A percentile compares a stretch with the other conserved stretches of the same genome.
These are phyloP conservation scores for Phragmatobia fuliginosa DNA, from an alignment of 2,888 invertebrate species.

Conservation along the genomic window DNA sequence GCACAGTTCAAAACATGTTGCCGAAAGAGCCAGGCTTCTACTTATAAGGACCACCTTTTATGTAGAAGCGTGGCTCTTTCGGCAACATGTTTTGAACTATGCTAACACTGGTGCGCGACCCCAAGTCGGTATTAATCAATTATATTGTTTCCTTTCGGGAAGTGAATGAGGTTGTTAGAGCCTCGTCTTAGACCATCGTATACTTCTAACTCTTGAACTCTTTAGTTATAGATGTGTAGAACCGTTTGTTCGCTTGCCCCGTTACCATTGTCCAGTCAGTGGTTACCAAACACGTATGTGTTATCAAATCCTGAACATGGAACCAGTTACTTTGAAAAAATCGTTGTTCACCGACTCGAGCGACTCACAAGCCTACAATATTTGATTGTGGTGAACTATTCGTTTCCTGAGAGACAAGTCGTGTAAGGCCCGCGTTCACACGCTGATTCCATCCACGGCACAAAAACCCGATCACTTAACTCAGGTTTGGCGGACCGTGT, in stretches of 20 bases:
- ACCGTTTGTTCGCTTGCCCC: too few relatives aligned
- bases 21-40: not conserved
- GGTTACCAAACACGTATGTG: too few relatives aligned
- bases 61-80: too few relatives aligned
- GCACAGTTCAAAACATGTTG: not conserved
- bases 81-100: too few relatives aligned
- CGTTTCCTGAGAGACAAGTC: not conserved
- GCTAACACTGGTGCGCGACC: too few relatives aligned
- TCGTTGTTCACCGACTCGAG: not conserved
- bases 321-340: not conserved
- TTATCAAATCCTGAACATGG: not conserved
- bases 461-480: constrained; percentile 20
- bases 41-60: too few relatives aligned
- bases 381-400: not conserved
- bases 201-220: too few relatives aligned
- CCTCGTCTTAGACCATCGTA: too few relatives aligned
- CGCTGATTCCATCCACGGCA: constrained; percentile 13
- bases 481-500: constrained; percentile 11
- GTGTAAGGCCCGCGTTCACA: constrained; percentile 21
- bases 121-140: not conserved
- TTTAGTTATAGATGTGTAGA: too few relatives aligned
- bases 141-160: not conserved
- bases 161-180: not conserved
- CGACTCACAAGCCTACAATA: not conserved
- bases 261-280: not conserved